Percentiles rank a stretch among this genome's conserved stretches.
phyloP scores from a whole-genome alignment of 2,797 vertebrate species.

The Gastrophryne carolinensis region DNA sequence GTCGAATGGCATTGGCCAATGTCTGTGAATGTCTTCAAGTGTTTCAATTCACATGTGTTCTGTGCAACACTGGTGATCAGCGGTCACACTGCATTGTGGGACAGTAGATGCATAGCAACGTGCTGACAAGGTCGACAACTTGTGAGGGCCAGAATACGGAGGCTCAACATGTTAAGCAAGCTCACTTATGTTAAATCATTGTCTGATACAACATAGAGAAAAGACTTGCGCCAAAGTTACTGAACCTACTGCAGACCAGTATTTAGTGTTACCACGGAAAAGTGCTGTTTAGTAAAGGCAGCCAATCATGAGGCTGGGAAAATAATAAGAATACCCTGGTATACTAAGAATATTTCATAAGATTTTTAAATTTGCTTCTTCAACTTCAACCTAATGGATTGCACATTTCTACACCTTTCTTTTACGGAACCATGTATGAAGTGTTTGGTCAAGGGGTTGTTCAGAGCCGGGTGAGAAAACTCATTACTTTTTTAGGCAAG shows the following conservation, averaged over 20 bases:
- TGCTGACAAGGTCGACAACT: not conserved
- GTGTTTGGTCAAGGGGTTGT: no score
- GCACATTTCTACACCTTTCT: no score
- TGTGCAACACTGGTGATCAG: not conserved
- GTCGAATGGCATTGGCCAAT: not conserved
- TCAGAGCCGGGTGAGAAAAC: no score
- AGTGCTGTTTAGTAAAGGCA: not conserved
- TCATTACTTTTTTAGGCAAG: no score
- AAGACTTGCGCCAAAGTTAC: not conserved
- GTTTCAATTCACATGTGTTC: not conserved
- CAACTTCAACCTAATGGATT: no score
- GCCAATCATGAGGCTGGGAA: not conserved
- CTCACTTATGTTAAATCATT: not conserved
- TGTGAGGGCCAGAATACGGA: not conserved
- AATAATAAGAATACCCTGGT: no score
- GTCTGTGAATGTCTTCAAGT: not conserved
- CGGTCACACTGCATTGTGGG: constrained; percentile 27
- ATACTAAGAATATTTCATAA: no score
- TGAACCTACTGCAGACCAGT: not conserved
- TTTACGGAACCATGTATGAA: no score
- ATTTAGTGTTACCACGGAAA: not conserved
- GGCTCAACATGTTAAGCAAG: not conserved
- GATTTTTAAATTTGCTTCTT: no score
- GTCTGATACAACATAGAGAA: not conserved
- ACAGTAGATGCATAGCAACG: constrained; percentile 1